phyloP scores from a whole-genome alignment of 2,888 invertebrate genomes.

The Anthrax anthrax region DNA sequence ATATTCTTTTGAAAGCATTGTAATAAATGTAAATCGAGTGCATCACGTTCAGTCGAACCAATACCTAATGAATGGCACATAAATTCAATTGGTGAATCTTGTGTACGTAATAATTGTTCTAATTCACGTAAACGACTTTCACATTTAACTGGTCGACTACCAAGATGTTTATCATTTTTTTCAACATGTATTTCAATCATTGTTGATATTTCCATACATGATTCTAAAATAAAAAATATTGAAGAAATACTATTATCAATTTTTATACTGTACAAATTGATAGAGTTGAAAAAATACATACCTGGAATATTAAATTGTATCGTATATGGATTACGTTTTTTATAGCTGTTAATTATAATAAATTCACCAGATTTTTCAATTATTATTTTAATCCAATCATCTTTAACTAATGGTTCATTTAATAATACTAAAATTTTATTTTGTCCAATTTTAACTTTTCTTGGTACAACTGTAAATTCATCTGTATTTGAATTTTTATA shows the following conservation, averaged over 20 bases:
- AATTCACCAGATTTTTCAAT: slow-evolving; percentile 71
- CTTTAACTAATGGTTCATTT: slow-evolving; percentile 60
- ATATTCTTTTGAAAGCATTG: slow-evolving; percentile 70
- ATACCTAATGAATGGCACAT: slow-evolving; percentile 82
- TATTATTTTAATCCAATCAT: slow-evolving; percentile 62
- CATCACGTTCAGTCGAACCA: slow-evolving; percentile 55
- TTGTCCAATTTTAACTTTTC: slow-evolving; percentile 45
- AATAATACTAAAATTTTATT: slow-evolving; percentile 67
- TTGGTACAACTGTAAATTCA: slow-evolving; percentile 32
- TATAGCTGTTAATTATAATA: slow-evolving; percentile 57
- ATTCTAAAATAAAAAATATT: slow-evolving; percentile 36
- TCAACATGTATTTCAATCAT: slow-evolving; percentile 67
- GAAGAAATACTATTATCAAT: too few relatives aligned
- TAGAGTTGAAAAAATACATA: slow-evolving; percentile 19
- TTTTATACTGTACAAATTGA: too few relatives aligned
- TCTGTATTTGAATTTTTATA: slow-evolving; percentile 24
- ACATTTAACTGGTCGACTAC: slow-evolving; percentile 74
- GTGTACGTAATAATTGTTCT: slow-evolving; percentile 62
- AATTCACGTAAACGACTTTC: slow-evolving; percentile 71
- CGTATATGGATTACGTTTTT: slow-evolving; percentile 70
- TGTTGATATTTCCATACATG: slow-evolving; percentile 68
- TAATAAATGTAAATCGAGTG: slow-evolving; percentile 67
- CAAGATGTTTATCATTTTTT: slow-evolving; percentile 65
- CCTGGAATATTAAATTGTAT: slow-evolving; percentile 70
- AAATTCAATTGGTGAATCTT: slow-evolving; percentile 71